Evolutionary conservation across 2,113 vertebrate species (phyloP), one percentile per base, ranked within the genome.

Genomic region (Ammospiza nelsoni): DNA sequence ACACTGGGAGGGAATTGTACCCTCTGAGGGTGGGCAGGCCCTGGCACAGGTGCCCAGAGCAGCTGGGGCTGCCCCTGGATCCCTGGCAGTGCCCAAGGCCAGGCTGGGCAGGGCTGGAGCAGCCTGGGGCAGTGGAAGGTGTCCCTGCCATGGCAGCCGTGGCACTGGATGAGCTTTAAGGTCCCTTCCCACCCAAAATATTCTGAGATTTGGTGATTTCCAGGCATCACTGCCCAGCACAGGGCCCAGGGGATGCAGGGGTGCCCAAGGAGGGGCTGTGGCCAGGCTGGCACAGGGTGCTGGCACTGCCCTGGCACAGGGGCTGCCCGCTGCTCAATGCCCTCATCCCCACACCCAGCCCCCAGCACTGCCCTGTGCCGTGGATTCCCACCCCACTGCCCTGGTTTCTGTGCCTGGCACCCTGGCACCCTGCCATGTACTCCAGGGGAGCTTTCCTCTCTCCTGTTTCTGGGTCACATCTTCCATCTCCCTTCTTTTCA

Each of bases 391-490:
- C 18, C 6, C 4, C 1, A 2, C n/a, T 66, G 54, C 80, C 15
- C 6, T 28, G 20, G 4, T 24, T 66, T 66, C 28, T 69, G 58
- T 35, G 66, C 13, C 24, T 37, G 52, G 33, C 9, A 61, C 9
- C 1, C 48, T 43, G 88, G 46, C n/a, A 37, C 35, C 35, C 65
- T 23, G 15, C 18, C 0, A 1, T 48, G 55, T 39, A 59, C 67
- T 49, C 54, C 86, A 43, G 54, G 6, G 27, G 20, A 95, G 44
- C 54, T 12, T 69, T 65, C 49, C 49, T 77, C n/a, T 1, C 66
- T 82, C 33, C 61, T 39, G 0, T 84, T 94, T 92, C 84, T 95
- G 93, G 93, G 78, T 94, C 69, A 66, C 82, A 85, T 85, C 62
- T 51, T 89, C 57, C 1, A 59, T 31, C 71, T 82, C 78, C 46